Evolutionary conservation across 1,140 invertebrate genomes (phyloP).

Genomic region (Trissolcus basalis): DNA sequence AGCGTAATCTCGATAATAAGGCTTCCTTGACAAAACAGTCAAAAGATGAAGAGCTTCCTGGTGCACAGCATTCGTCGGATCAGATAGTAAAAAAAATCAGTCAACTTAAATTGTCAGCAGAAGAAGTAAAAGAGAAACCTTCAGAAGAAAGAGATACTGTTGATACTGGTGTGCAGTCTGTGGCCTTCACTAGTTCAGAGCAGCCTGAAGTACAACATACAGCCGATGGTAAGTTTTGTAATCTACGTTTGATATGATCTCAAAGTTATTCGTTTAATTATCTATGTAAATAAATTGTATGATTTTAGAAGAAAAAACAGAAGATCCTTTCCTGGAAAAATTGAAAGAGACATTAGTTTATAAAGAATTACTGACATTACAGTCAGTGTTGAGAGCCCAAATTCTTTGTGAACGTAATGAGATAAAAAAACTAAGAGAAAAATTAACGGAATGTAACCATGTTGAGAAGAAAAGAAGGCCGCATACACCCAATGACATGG

Average conservation of each 20-base stretch:
- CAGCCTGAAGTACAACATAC: slow-evolving; percentile 9
- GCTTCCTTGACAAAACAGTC: slow-evolving; percentile 5
- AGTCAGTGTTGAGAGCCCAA: slow-evolving; percentile 80
- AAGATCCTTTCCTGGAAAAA: slow-evolving; percentile 75
- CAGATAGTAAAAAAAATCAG: slow-evolving; percentile 29
- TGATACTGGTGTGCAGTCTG: slow-evolving; percentile 41
- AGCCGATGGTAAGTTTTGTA: no score
- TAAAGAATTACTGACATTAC: slow-evolving; percentile 81
- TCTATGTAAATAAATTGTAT: slow-evolving; percentile 60
- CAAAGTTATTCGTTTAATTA: slow-evolving; percentile 2
- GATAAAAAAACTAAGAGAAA: slow-evolving; percentile 80
- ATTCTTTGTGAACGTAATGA: slow-evolving; percentile 82
- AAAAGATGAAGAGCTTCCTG: slow-evolving; percentile 52
- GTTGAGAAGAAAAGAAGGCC: slow-evolving; percentile 73
- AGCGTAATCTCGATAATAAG: slow-evolving; percentile 66
- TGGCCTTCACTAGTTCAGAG: slow-evolving; percentile 15
- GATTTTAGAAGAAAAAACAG: slow-evolving; percentile 70
- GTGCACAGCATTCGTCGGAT: slow-evolving; percentile 27
- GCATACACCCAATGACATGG: slow-evolving; percentile 76
- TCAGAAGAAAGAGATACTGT: slow-evolving; percentile 63
- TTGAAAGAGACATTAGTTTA: slow-evolving; percentile 81
- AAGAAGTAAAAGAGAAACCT: slow-evolving; percentile 26
- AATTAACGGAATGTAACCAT: slow-evolving; percentile 70
- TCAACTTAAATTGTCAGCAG: slow-evolving; percentile 19
- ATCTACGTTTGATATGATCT: no score